Evolutionary conservation across 2,797 vertebrate genomes (phyloP).

Genomic region (Nasua narica): DNA sequence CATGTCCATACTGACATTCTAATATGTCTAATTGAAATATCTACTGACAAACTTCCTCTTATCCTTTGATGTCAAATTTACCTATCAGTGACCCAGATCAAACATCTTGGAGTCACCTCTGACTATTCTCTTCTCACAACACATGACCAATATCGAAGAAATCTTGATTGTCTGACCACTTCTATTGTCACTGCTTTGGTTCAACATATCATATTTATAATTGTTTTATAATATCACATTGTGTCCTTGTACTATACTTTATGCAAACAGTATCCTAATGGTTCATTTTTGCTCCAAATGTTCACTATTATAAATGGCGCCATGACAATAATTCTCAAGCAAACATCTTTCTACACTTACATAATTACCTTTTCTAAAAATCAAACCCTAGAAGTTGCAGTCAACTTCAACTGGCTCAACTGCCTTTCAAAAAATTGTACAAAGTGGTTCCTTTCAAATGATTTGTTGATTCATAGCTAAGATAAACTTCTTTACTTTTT

Average conservation of each 20-base stretch:
- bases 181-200: not conserved
- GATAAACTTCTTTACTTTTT: not conserved
- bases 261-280: not conserved
- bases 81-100: not conserved
- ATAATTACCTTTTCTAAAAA: not conserved
- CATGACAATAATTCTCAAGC: not conserved
- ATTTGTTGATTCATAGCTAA: not conserved
- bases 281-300: not conserved
- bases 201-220: not conserved
- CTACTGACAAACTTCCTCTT: not conserved
- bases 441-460: not conserved
- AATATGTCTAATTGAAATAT: not conserved
- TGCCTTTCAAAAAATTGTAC: not conserved
- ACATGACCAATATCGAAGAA: not conserved
- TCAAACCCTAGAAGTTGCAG: not conserved
- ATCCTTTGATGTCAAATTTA: not conserved
- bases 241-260: not conserved
- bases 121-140: not conserved
- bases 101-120: not conserved
- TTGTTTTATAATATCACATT: not conserved
- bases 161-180: not conserved
- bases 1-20: not conserved
- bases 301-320: not conserved
- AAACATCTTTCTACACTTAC: not conserved
- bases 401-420: not conserved